Evolutionary conservation across 2,113 vertebrate genomes (phyloP).

Genomic region (Tragelaphus strepsiceros): DNA sequence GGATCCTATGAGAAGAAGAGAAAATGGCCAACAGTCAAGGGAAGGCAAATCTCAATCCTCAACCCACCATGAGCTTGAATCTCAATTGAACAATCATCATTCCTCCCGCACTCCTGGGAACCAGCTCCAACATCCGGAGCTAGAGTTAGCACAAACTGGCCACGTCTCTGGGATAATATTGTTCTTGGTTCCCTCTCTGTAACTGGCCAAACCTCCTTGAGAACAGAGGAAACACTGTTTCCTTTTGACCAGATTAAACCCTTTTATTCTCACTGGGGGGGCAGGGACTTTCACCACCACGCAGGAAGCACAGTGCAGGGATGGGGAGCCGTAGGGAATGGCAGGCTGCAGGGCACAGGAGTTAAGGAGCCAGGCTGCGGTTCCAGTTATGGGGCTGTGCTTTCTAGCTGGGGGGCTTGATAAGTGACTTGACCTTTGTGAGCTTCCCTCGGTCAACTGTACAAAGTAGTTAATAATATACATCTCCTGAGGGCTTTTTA

Average conservation of each 20-base stretch:
- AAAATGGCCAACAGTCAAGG: neutral
- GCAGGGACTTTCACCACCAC: neutral
- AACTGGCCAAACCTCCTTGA: neutral
- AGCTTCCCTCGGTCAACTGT: neutral
- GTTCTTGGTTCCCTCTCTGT: neutral
- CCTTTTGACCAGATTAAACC: constrained; percentile 28
- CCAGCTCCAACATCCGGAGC: neutral
- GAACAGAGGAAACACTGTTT: constrained; percentile 28
- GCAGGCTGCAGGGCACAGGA: neutral
- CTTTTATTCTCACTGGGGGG: constrained; percentile 7
- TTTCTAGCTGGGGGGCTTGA: neutral
- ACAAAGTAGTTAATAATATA: neutral
- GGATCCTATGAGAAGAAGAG: neutral
- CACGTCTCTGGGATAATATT: neutral
- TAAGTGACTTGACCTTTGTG: neutral
- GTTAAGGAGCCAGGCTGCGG: neutral
- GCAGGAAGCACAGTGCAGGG: neutral
- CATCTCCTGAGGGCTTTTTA: neutral
- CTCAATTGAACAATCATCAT: neutral
- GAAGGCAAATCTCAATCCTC: neutral
- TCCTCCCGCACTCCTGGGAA: neutral
- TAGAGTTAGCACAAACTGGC: constrained; percentile 13
- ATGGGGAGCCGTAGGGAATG: accelerated
- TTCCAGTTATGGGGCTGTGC: neutral
- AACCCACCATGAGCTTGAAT: neutral